Percentiles rank a stretch among this genome's conserved stretches.
These are phyloP conservation scores for Silurus lanzhouensis DNA, from an alignment of 2,797 vertebrate species.

Conservation along the genomic window DNA sequence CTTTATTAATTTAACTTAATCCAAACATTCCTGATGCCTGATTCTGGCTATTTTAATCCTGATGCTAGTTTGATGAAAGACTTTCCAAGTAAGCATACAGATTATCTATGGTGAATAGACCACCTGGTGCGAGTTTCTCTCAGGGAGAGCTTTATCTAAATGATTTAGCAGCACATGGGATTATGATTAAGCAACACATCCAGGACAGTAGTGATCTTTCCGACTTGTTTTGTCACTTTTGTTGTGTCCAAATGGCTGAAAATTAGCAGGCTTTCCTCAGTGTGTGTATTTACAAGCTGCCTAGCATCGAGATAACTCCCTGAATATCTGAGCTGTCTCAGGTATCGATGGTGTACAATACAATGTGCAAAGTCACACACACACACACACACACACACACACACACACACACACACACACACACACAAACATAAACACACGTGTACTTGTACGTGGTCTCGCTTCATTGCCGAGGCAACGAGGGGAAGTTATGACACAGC, in stretches of 20 bases:
- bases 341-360: background rate
- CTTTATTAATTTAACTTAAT: background rate
- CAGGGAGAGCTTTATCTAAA: background rate
- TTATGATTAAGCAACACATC: too few species aligned
- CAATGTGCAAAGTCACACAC: too few species aligned
- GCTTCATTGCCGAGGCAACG: conserved; percentile 12
- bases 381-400: too few species aligned
- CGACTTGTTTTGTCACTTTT: too few species aligned
- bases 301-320: background rate
- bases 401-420: too few species aligned
- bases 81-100: background rate
- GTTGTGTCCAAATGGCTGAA: too few species aligned
- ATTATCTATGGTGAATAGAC: background rate
- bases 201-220: too few species aligned
- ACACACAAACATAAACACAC: background rate
- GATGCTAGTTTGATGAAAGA: background rate
- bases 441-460: background rate
- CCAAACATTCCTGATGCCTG: background rate
- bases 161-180: background rate
- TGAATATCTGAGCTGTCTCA: background rate
- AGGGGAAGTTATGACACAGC: conserved; percentile 44
- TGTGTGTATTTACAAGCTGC: background rate
- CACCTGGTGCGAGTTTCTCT: background rate
- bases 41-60: background rate
- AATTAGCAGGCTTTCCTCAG: background rate